Evolutionary conservation across 2,888 invertebrate genomes (phyloP), one percentile per base, ranked within the genome.

Genomic region (Apodemia zela): DNA sequence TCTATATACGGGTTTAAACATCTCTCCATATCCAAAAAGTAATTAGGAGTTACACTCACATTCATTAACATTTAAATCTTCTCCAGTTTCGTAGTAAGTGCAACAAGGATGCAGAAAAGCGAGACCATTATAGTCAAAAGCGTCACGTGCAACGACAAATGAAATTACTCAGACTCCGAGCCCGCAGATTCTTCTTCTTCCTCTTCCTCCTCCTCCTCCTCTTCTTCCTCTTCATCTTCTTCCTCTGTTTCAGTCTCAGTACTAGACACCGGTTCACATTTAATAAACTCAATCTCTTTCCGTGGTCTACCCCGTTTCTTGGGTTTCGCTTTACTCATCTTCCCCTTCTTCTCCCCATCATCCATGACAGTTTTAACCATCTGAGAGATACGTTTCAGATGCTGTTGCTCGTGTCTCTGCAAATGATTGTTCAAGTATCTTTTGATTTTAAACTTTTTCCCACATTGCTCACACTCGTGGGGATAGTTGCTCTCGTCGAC

Each of bases 321-420:
- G 1, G 80, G 75, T 15, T 81, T 69, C 0, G 80, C 80, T 3
- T 80, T 78, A 8, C 81, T 68, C 0, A 80, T 78, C 59, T 79
- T 79, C 3, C 65, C 58, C 11, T 71, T 66, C 18, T 72, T 66
- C 3, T 78, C 77, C 0, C 85, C 86, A 1, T 82, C 82, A 0
- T 74, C 81, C 83, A 89, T 84, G 0, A 88, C 89, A 0, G 89
- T 90, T 67, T 89, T 89, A 33, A 90, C 90, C 84, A 89, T 85
- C 62, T 87, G 84, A 0, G 89, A 89, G 33, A 91, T 85, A 7
- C 85, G 74, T 64, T 89, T 91, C 59, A 91, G 47, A 68, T 89
- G 88, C 69, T 90, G 90, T 49, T 89, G 88, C 47, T 90, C 89
- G 13, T 91, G 90, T n/a, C 90, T 71, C 17, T 84, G 82, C n/a